Evolutionary conservation across 30 jellyfish, hydroid and myxozoan species (phyloP).

Genomic region (Cassiopea xamachana): DNA sequence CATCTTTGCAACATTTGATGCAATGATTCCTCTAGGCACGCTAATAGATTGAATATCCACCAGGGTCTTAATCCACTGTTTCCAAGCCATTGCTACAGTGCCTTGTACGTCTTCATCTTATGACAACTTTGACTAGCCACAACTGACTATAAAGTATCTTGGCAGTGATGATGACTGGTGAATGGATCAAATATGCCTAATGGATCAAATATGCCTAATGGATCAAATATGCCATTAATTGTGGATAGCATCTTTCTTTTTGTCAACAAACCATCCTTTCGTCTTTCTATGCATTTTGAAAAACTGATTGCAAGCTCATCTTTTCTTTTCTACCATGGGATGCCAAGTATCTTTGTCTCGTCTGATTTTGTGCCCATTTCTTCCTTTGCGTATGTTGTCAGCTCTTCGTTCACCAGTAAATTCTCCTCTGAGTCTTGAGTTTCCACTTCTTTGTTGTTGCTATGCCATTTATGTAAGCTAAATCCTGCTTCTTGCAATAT

Average conservation of each 20-base stretch:
- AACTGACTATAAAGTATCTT: conserved; percentile 60
- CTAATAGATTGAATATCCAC: conserved; percentile 5
- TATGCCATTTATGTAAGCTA: conserved; percentile 73
- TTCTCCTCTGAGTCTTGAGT: no score
- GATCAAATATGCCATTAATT: conserved; percentile 47
- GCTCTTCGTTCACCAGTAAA: conserved; percentile 18
- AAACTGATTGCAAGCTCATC: conserved; percentile 59
- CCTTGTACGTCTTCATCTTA: conserved; percentile 72
- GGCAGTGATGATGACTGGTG: conserved; percentile 75
- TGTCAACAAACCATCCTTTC: conserved; percentile 43
- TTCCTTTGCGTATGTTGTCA: conserved; percentile 61
- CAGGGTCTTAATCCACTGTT: conserved; percentile 46
- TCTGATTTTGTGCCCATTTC: not conserved
- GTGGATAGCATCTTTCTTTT: conserved; percentile 69
- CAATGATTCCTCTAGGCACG: conserved; percentile 47
- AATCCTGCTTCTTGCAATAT: conserved; percentile 56
- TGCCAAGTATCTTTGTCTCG: conserved; percentile 70
- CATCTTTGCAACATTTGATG: conserved; percentile 34
- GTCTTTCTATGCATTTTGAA: conserved; percentile 26
- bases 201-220: conserved; percentile 44
- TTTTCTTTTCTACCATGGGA: conserved; percentile 74
- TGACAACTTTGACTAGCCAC: conserved; percentile 41
- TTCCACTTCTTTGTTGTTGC: conserved; percentile 54
- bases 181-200: conserved; percentile 48
- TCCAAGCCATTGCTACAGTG: conserved; percentile 41